A percentile compares a stretch with the other conserved stretches of the same genome.
These are phyloP conservation scores for Periphyllus acericola DNA, from an alignment of 2,888 invertebrate species.

Conservation along the genomic window DNA sequence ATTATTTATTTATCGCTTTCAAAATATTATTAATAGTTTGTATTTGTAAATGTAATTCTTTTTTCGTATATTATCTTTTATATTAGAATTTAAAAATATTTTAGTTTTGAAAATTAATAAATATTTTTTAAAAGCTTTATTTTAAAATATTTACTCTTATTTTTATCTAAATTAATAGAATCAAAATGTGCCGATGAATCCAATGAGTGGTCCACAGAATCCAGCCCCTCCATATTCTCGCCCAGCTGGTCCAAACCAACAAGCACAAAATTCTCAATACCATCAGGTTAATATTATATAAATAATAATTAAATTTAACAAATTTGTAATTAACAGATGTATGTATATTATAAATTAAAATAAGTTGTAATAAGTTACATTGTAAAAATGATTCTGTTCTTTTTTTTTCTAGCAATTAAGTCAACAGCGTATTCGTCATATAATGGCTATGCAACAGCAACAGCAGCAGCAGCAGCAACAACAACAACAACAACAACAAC, in stretches of 20 bases:
- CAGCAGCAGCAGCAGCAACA: slow-evolving; percentile 69
- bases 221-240: slow-evolving; percentile 82
- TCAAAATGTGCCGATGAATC: slow-evolving; percentile 87
- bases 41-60: too few relatives aligned
- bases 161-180: slow-evolving; percentile 69
- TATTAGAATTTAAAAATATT: neutral
- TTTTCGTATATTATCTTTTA: too few relatives aligned
- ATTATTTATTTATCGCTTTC: neutral
- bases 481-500: slow-evolving; percentile 65
- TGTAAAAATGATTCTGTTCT: neutral
- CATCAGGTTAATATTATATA: slow-evolving; percentile 69
- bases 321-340: slow-evolving; percentile 64
- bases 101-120: neutral
- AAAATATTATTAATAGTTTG: neutral
- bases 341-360: neutral
- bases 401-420: slow-evolving; percentile 49
- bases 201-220: slow-evolving; percentile 74
- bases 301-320: slow-evolving; percentile 63
- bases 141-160: neutral
- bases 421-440: slow-evolving; percentile 58
- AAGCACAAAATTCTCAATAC: slow-evolving; percentile 74
- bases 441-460: slow-evolving; percentile 67
- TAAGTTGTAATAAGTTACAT: neutral
- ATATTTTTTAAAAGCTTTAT: neutral
- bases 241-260: slow-evolving; percentile 66